Conservation (phyloP, 1,140 invertebrate species). For the Hyles euphorbiae region DNA sequence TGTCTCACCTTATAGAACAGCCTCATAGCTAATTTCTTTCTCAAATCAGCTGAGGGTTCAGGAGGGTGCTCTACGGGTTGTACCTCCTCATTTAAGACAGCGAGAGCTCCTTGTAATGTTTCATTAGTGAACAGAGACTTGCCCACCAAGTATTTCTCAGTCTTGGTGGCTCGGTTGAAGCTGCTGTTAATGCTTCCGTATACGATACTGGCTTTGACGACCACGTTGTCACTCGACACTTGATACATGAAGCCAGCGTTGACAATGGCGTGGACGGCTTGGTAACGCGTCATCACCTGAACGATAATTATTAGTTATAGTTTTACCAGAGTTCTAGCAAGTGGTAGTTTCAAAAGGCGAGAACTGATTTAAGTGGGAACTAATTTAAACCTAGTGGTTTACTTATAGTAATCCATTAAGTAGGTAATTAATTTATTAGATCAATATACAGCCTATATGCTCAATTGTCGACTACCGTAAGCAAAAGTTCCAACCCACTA, state of each 20-base stretch:
- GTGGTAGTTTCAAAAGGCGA: too few relatives aligned
- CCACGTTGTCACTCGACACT: conserved; percentile 10
- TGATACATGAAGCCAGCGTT: conserved; percentile 31
- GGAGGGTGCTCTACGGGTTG: conserved; percentile 73
- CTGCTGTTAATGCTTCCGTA: conserved; percentile 80
- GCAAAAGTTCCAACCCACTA: too few relatives aligned
- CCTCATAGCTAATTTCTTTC: conserved; percentile 72
- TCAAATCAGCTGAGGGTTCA: conserved; percentile 76
- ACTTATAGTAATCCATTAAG: too few relatives aligned
- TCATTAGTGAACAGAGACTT: conserved; percentile 42
- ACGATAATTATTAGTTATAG: conserved; percentile 1
- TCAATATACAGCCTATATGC: too few relatives aligned
- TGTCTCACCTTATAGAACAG: conserved; percentile 77
- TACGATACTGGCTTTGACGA: conserved; percentile 40
- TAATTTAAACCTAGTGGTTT: too few relatives aligned
- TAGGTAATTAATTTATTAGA: too few relatives aligned
- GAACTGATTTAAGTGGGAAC: too few relatives aligned
- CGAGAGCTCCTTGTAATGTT: conserved; percentile 70
- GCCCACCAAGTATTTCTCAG: conserved; percentile 76
- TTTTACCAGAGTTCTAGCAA: too few relatives aligned
- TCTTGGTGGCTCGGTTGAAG: conserved; percentile 79
- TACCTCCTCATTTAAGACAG: conserved; percentile 75
- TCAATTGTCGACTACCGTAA: too few relatives aligned
- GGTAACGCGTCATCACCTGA: conserved; percentile 35
- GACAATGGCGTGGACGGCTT: conserved; percentile 32